Evolutionary conservation across 2,797 vertebrate species (phyloP).

Genomic region (Fistularia tabacaria): DNA sequence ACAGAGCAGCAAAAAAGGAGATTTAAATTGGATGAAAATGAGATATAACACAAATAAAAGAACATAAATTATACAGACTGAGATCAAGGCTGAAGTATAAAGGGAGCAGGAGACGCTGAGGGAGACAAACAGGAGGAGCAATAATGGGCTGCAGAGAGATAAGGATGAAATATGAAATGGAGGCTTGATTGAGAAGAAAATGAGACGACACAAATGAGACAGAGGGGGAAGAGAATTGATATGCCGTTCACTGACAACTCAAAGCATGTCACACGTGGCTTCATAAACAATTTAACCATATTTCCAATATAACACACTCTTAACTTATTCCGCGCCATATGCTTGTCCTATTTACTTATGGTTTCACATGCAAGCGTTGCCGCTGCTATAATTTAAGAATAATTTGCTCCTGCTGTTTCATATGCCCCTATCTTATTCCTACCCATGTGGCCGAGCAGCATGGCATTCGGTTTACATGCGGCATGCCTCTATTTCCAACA

Average conservation of each 20-base stretch:
- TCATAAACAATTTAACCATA: constrained; percentile 58
- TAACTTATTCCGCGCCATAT: constrained; percentile 64
- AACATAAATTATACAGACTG: constrained; percentile 32
- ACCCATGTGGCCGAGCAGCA: constrained; percentile 60
- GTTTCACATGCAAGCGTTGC: constrained; percentile 47
- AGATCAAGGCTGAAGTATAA: constrained; percentile 52
- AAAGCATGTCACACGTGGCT: constrained; percentile 43
- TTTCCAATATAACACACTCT: constrained; percentile 45
- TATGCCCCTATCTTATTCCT: constrained; percentile 58
- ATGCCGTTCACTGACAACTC: constrained; percentile 45
- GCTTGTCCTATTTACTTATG: constrained; percentile 59
- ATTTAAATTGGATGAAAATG: constrained; percentile 10
- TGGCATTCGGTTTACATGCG: constrained; percentile 63
- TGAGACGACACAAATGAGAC: constrained; percentile 62
- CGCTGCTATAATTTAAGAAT: constrained; percentile 67
- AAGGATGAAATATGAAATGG: constrained; percentile 54
- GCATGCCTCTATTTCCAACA: constrained; percentile 54
- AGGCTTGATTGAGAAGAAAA: constrained; percentile 62
- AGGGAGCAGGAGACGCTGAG: constrained; percentile 32
- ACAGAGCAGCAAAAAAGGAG: too few relatives aligned
- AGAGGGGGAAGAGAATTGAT: constrained; percentile 44
- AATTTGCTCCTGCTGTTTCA: constrained; percentile 71
- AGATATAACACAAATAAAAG: constrained; percentile 28
- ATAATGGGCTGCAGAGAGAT: constrained; percentile 50
- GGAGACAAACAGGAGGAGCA: constrained; percentile 44